These are phyloP conservation scores for Philopotamus ludificatus DNA, from an alignment of 1,140 invertebrate species.

Conservation along the genomic window DNA sequence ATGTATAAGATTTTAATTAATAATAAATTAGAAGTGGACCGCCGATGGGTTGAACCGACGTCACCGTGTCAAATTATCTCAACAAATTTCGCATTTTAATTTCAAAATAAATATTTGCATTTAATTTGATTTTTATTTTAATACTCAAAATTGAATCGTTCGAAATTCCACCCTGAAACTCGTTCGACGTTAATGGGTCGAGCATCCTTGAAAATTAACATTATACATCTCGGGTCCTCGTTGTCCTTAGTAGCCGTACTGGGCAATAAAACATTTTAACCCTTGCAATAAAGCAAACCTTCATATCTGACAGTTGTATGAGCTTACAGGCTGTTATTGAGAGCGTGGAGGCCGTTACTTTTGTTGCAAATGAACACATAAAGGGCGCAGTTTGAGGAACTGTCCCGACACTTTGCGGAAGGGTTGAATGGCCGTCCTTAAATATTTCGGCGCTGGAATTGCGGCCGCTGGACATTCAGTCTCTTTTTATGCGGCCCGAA, in stretches of 20 bases:
- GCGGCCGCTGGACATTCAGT: no score
- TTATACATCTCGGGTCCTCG: slow-evolving; percentile 5
- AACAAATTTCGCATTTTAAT: no score
- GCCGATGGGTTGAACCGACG: no score
- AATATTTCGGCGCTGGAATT: slow-evolving; percentile 8
- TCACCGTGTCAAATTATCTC: no score
- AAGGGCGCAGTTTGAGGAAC: slow-evolving; percentile 30
- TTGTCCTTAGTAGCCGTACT: slow-evolving; percentile 17
- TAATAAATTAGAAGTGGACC: no score
- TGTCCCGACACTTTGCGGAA: slow-evolving; percentile 27
- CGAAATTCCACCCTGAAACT: no score
- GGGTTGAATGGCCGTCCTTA: slow-evolving; percentile 18
- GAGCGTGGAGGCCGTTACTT: slow-evolving; percentile 17
- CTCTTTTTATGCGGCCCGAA: no score
- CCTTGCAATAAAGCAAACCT: slow-evolving; percentile 30
- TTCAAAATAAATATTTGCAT: no score
- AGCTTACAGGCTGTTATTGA: slow-evolving; percentile 27
- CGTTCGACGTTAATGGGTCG: no score
- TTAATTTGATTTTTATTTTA: no score
- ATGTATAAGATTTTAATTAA: no score
- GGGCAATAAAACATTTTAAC: slow-evolving; percentile 31
- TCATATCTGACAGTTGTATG: slow-evolving; percentile 32
- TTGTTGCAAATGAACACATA: slow-evolving; percentile 35
- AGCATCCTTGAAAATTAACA: not conserved
- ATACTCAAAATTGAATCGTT: no score